Evolutionary conservation across 2,797 vertebrate genomes (phyloP), one percentile per base, ranked within the genome.

Genomic region (Lindbergichthys nudifrons): DNA sequence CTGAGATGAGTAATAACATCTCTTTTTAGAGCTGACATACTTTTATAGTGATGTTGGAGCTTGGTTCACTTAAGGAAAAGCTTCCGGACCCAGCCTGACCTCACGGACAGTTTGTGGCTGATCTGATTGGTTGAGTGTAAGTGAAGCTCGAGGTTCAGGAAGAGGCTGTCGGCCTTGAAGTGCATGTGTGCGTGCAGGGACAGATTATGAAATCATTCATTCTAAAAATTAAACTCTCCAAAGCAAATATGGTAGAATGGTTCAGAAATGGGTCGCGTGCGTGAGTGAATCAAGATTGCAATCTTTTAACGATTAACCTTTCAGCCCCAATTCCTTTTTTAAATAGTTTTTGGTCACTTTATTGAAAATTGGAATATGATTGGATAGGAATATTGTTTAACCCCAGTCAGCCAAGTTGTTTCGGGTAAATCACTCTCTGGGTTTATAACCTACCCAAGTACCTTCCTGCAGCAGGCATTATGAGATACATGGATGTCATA

Each of bases 371-470:
- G 4, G 4, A 52, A 61, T n/a, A 41, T 21, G 2, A 45, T 23
- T 70, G 6, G 16, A 36, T 57, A 41, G 10, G n/a, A 39, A 16
- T 15, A 9, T 4, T 57, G 54, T 53, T 73, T 63, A 42, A 53
- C 7, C 10, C 23, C 18, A 63, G 8, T 48, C 26, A 51, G 18
- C 5, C 47, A 19, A 42, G 7, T n/a, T 30, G 10, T 46, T 50
- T 18, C 54, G 23, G 32, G 11, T 42, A 26, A 70, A 19, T n/a
- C 56, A 60, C 16, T 46, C 48, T 21, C 10, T 46, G 39, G 32
- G 10, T 42, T 68, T 54, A 18, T 66, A 66, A 47, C 46, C 50
- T 32, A 45, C 46, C 41, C 36, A 11, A 58, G 21, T 42, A 53
- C 26, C 56, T 42, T 64, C 12, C 57, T n/a, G 42, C 39, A 61